Evolutionary conservation across 2,888 invertebrate species (phyloP), one percentile per base, ranked within the genome.

Genomic region (Ctena decussata): DNA sequence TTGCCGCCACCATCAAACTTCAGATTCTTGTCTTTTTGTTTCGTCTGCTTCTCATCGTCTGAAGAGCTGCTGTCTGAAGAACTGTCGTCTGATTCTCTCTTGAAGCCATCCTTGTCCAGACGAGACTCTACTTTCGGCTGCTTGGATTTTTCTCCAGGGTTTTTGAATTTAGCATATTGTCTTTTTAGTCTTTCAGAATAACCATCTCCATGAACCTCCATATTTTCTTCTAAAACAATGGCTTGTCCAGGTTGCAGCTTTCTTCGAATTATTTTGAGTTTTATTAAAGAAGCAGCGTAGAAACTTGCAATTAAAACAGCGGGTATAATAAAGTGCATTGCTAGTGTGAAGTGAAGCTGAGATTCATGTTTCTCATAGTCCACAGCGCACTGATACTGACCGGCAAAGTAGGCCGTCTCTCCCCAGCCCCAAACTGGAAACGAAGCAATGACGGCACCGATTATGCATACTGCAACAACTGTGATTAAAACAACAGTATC

Each of bases 341-440:
- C 86, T 8, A 91, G 85, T 15, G 89, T 86, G 77, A 93, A 93
- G 65, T 90, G 89, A 72, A 92, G 83, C 32, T 92, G 92, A 11
- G 92, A 82, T 0, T 76, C 80, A 37, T 89, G 89, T 49, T 83
- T 70, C 39, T 87, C 87, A 73, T 87, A 88, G 39, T 92, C 89
- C 27, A 90, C 80, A 12, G 89, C 88, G 76, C 93, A 94, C 57
- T 93, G 92, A 74, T 91, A 90, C 76, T 93, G 92, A 11, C 81
- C 77, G 1, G 82, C 39, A 46, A 89, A 90, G 80, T 87, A 93
- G 11, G 73, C 65, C 6, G 86, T 53, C 35, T 82, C 72, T 39
- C 92, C 92, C 92, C 92, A 94, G 21, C 91, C 92, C 80, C 91
- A 89, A 12, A 90, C 30, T 3, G 93, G 90, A 74, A 92, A 91